Evolutionary conservation across 1,140 invertebrate species (phyloP), one percentile per base, ranked within the genome.

Genomic region (Neodiprion lecontei): DNA sequence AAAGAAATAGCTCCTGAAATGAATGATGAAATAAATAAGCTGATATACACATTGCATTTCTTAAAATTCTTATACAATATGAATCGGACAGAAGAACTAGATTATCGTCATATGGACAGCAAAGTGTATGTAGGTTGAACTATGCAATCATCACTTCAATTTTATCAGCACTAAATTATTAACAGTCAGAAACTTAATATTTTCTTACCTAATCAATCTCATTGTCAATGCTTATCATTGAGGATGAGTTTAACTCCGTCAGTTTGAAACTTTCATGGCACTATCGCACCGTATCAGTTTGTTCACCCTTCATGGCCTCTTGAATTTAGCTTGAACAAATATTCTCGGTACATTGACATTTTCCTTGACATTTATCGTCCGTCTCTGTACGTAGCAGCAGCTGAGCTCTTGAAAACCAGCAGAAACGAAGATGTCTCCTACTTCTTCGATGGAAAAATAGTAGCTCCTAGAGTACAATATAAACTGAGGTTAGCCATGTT

Each of bases 361-460:
- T 89, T 98, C 96, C 83, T 98, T 99, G 49, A 94, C 89, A 87
- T 99, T 99, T 0, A 98, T 89, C 0, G 97, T 99, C 75, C 96
- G 90, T 68, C 97, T 90, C 79, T 96, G 91, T 10, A 99, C 89
- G 86, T 98, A 99, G 1, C 89, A 88, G 83, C 94, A 95, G 48
- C 82, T 84, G 0, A 92, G 70, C 0, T 92, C 87, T 79, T 92
- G 85, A 87, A 97, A 97, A 3, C 96, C 96, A 77, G 87, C 89
- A 9, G 89, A 83, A 21, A 83, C 80, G 80, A 94, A 93, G 17
- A 97, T 81, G 7, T 90, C 80, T 17, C 87, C 78, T 0, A 96
- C 77, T 85, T 95, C 92, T 73, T 95, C 92, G 12, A 90, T 85
- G 0, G 93, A 91, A 82, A 96, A 97, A 82, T 95, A 97, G 83